Base-by-base conservation (phyloP, 2,888 invertebrate genomes). In the Nemapogon koenigi region DNA sequence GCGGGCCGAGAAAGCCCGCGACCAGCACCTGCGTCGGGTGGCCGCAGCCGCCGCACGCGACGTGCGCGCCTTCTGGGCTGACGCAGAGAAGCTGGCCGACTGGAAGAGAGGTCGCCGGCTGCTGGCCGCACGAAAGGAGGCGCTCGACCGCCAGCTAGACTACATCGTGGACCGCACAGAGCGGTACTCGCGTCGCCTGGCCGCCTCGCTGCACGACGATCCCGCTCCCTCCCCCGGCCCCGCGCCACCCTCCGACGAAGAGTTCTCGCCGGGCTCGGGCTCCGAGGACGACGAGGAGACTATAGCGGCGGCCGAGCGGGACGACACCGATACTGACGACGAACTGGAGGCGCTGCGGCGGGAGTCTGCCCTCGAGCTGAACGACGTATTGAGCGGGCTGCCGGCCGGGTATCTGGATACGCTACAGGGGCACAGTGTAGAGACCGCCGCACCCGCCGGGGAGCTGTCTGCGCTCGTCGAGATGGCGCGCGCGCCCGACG, bases 131-230 rank as follows among this genome's bases (percentile, higher is more conserved):
- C 85, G 96, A 43, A 94, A 97, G 63, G 90, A 91, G 59, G 97
- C 96, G 1, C 80, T 98, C 41, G 97, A 98, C 81, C 90, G 96
- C 58, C 98, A 98, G 71, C 83, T 99, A 43, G 94, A 94, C 67
- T 97, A 97, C 64, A 96, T 99, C 59, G 97, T 99, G 41, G 97
- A 97, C 70, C 94, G 96, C 73, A 97, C 98, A 0, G 98, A 99
- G 70, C 95, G 94, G 60, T 97, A 96, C 81, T 96, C 96, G 22
- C 90, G 91, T 17, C 87, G 91, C 73, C 75, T 95, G 41, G 92
- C 94, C 3, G 93, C 45, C 44, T 43, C 43, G 32, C 28, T 42
- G 15, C 28, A 28, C 28, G 28, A 28, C 4, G 14, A 15, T 4
- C 13, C 40, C 39, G 36, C 16, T n/a, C n/a, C 44, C 50, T 46